phyloP scores from a whole-genome alignment of 2,113 vertebrate species.

The Orthonyx spaldingii region DNA sequence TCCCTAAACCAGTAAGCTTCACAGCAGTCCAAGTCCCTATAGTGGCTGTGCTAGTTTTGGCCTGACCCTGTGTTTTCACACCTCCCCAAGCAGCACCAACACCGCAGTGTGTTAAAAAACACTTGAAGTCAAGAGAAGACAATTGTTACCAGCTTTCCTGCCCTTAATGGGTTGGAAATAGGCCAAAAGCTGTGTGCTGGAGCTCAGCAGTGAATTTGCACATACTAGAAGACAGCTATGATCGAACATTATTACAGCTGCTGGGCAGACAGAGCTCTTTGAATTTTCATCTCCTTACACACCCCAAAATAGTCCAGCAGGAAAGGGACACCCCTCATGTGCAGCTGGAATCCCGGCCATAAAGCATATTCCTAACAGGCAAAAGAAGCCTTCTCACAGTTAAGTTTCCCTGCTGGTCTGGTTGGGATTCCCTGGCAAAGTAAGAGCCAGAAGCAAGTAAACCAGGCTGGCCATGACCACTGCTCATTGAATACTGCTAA shows the following conservation, averaged over 20 bases:
- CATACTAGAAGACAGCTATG: neutral
- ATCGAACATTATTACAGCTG: neutral
- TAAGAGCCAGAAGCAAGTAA: neutral
- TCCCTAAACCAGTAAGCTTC: neutral
- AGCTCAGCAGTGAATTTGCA: neutral
- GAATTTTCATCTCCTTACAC: neutral
- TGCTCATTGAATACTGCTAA: rapidly evolving
- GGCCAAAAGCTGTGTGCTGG: neutral
- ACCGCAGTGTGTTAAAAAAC: neutral
- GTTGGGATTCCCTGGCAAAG: neutral
- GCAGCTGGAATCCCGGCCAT: neutral
- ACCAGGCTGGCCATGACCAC: neutral
- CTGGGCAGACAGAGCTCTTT: neutral
- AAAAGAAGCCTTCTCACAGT: neutral
- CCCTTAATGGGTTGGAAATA: neutral
- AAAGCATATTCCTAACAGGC: neutral
- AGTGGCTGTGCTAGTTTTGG: neutral
- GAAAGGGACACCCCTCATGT: neutral
- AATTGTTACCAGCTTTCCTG: neutral
- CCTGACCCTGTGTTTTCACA: neutral
- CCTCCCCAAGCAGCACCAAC: neutral
- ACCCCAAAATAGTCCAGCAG: rapidly evolving
- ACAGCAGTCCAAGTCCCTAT: neutral
- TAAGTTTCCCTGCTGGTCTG: neutral
- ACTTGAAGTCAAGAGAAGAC: neutral